These are phyloP conservation scores for Amyelois transitella DNA, from an alignment of 1,140 invertebrate genomes.

Conservation along the genomic window DNA sequence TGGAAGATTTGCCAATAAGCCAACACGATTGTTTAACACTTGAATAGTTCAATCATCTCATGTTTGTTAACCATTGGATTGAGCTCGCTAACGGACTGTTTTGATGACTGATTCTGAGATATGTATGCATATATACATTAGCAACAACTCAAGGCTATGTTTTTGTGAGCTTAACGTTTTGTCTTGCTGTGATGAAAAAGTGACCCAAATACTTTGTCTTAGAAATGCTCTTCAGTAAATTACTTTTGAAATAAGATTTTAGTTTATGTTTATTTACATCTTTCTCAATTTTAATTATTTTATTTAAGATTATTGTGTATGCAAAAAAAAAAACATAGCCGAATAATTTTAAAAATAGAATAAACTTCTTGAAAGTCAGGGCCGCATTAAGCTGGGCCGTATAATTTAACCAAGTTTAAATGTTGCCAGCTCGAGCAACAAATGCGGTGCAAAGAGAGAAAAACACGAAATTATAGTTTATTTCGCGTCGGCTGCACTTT, in stretches of 20 bases:
- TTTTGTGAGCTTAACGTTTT: not conserved
- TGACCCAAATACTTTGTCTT: not conserved
- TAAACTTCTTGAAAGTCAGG: not conserved
- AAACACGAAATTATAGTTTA: slow-evolving; percentile 28
- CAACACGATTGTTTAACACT: not conserved
- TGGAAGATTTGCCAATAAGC: not conserved
- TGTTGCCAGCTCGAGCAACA: slow-evolving; percentile 3
- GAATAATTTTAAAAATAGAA: not conserved
- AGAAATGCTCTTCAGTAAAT: not conserved
- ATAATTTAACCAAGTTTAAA: not conserved
- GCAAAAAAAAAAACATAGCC: too few relatives aligned
- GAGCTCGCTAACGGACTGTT: not conserved
- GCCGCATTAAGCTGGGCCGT: not conserved
- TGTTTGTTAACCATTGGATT: not conserved
- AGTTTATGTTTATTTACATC: too few relatives aligned
- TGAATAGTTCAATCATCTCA: not conserved
- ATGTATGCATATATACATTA: not conserved
- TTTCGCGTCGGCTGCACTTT: slow-evolving; percentile 19
- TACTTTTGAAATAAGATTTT: too few relatives aligned
- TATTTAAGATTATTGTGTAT: too few relatives aligned
- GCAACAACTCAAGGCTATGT: not conserved
- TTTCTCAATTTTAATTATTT: too few relatives aligned
- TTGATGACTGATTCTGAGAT: not conserved
- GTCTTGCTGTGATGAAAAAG: not conserved
- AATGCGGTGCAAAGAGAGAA: slow-evolving; percentile 13